phyloP scores from a whole-genome alignment of 2,113 vertebrate species.

The Lanius ludovicianus region DNA sequence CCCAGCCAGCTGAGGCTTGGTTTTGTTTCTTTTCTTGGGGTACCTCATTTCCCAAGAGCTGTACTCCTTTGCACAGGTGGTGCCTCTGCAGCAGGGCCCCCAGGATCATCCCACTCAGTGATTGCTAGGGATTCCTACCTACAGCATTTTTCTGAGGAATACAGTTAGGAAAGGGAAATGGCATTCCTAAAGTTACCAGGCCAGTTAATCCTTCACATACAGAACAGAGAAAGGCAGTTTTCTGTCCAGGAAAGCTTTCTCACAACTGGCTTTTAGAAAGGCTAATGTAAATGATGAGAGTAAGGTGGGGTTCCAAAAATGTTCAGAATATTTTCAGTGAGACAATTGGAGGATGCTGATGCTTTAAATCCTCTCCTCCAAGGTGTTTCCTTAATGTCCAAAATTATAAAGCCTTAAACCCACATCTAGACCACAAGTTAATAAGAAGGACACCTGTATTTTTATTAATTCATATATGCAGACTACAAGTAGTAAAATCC shows the following conservation, averaged over 20 bases:
- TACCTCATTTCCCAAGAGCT: neutral
- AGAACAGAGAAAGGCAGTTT: neutral
- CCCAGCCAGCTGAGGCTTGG: neutral
- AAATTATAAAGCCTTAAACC: neutral
- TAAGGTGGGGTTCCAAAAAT: neutral
- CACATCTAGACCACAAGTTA: neutral
- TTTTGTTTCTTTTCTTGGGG: neutral
- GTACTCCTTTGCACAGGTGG: neutral
- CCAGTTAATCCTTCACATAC: neutral
- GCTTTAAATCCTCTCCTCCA: neutral
- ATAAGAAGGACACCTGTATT: neutral
- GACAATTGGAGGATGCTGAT: neutral
- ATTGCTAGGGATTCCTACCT: too few species aligned
- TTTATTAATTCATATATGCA: neutral
- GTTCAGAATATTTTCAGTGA: neutral
- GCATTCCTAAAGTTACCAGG: neutral
- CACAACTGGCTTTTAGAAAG: neutral
- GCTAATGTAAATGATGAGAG: neutral
- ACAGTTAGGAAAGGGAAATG: neutral
- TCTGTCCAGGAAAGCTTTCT: neutral
- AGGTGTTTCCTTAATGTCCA: neutral
- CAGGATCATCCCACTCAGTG: neutral
- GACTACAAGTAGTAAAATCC: neutral
- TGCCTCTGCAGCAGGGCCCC: neutral
- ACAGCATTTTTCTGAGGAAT: neutral